These are phyloP conservation scores for Takifugu flavidus DNA, from an alignment of 2,113 vertebrate genomes.

Conservation along the genomic window DNA sequence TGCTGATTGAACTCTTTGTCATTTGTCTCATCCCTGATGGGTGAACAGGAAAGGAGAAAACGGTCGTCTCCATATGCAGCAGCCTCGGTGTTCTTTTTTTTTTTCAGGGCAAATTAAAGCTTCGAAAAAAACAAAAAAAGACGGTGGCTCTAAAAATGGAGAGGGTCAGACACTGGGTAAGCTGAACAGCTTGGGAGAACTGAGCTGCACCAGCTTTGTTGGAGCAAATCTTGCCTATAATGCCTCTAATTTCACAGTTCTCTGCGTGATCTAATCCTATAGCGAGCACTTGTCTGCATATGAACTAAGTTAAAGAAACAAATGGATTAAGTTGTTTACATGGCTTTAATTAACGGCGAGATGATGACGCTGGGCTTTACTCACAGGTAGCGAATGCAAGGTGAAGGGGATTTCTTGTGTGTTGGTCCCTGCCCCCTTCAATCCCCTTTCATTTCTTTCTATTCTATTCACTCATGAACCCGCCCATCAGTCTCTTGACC, in stretches of 20 bases:
- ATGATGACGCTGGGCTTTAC: conserved; percentile 17
- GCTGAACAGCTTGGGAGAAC: conserved; percentile 14
- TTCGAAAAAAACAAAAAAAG: neutral
- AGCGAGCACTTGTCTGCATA: conserved; percentile 10
- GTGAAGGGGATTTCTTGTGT: conserved; percentile 16
- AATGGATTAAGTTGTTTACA: conserved; percentile 9
- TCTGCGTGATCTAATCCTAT: conserved; percentile 18
- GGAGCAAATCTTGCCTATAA: conserved; percentile 23
- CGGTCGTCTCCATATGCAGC: neutral
- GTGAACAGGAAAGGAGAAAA: conserved; percentile 5
- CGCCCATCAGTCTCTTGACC: neutral
- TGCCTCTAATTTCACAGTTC: conserved; percentile 33
- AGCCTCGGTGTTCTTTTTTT: neutral
- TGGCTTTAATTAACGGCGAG: conserved; percentile 16
- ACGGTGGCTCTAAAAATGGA: conserved; percentile 14
- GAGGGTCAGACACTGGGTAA: conserved; percentile 5
- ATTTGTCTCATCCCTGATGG: conserved; percentile 21
- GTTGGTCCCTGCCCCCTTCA: conserved; percentile 21
- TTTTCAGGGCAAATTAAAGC: too few species aligned
- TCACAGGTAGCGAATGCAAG: conserved; percentile 25
- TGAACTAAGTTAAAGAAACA: conserved; percentile 6
- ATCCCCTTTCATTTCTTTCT: conserved; percentile 23
- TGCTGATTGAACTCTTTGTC: conserved; percentile 39
- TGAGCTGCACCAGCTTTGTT: conserved; percentile 28
- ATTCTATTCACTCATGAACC: conserved; percentile 38